phyloP scores from a whole-genome alignment of 2,888 invertebrate genomes.

The Abrostola triplasia region DNA sequence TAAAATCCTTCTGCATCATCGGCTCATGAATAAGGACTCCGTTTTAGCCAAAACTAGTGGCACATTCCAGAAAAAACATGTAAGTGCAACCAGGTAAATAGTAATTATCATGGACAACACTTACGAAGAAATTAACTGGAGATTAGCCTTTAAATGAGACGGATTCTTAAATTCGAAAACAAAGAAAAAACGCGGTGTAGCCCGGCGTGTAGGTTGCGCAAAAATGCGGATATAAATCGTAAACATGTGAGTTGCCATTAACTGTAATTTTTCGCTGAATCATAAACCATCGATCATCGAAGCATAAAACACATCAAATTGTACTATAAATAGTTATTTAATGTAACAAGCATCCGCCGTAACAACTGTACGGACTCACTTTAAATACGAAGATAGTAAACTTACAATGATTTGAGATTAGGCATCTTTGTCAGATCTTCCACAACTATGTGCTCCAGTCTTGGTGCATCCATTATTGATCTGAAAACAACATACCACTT shows the following conservation, averaged over 20 bases:
- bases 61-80: too few relatives aligned
- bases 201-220: neutral
- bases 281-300: neutral
- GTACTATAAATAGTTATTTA: neutral
- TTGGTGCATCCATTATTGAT: slow-evolving; percentile 87
- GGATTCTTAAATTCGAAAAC: too few relatives aligned
- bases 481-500: slow-evolving; percentile 74
- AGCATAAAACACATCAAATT: neutral
- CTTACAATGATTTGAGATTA: slow-evolving; percentile 89
- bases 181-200: too few relatives aligned
- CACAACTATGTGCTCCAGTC: slow-evolving; percentile 86
- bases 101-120: too few relatives aligned
- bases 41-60: too few relatives aligned
- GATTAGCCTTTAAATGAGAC: too few relatives aligned
- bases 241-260: neutral
- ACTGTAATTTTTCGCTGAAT: neutral
- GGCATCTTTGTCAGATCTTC: slow-evolving; percentile 89
- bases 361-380: slow-evolving; percentile 5
- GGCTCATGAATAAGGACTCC: too few relatives aligned
- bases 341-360: neutral
- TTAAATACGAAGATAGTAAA: slow-evolving; percentile 41
- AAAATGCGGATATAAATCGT: neutral
- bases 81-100: too few relatives aligned
- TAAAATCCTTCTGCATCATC: too few relatives aligned
- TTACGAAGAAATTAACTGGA: too few relatives aligned